Base-by-base conservation (phyloP, 1,140 invertebrate genomes). In the Oryctes rhinoceros region DNA sequence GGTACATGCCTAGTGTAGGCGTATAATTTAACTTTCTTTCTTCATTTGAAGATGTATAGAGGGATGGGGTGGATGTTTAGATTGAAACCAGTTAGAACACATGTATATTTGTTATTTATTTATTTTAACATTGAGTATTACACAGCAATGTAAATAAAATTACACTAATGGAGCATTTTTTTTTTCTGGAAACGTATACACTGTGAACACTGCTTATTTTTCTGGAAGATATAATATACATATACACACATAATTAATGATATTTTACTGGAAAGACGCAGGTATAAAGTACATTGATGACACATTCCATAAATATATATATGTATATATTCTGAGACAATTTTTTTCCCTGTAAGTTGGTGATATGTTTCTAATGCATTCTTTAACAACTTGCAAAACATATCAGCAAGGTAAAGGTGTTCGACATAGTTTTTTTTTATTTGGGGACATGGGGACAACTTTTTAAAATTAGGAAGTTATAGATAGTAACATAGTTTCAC, bases 51-150 rank as follows among this genome's bases (percentile, higher is more conserved):
- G 5, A 53, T 11, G n/a, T 53, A 11, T 53, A 11, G n/a, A 53
- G 4, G 4, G n/a, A 53, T 53, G 11, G 39, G 13, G 49, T 3
- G 4, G n/a, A 53, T 53, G 49, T 13, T 15, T 18, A 53, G 49
- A 53, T 15, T 53, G 11, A 53, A 53, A 53, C 49, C 13, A 13
- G 49, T 53, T 53, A 53, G 13, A 53, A 53, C 13, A 18, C n/a
- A 53, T 53, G 49, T 53, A 53, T 53, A 18, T 13, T 53, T 53
- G 49, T 13, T 67, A 18, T 67, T 67, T 76, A 76, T 76, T 76
- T 47, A 44, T 76, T 76, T 76, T 15, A 20, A 76, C 75, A 47
- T 76, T 76, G 4, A 44, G 39, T 76, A 47, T 18, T 76, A 76
- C 75, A 76, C 18, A 24, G 13, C 5, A 65, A 65, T 65, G 3